Evolutionary conservation across 1,140 invertebrate genomes (phyloP), one percentile per base, ranked within the genome.

Genomic region (Drosophila ohnishii): DNA sequence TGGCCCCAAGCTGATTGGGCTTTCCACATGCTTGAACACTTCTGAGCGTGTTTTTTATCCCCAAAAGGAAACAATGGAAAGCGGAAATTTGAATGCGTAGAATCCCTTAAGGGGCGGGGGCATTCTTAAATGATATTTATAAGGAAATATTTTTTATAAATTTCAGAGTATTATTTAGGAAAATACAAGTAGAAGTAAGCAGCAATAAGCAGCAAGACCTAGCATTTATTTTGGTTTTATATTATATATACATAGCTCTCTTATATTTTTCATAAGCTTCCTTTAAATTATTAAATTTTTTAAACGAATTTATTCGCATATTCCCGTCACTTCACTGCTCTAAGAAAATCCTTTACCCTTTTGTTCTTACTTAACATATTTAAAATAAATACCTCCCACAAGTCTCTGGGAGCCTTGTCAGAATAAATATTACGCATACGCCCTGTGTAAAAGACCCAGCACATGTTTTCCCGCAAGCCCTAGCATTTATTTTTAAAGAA

Each of bases 21-120:
- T 58, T 72, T 72, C 44, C 51, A 59, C 53, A 59, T 72, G 69
- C 40, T 37, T 67, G 39, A 66, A 45, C 39, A 55, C 62, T 45
- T 32, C 35, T 11, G 28, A 22, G 39, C 30, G 13, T 35, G 19
- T n/a, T 37, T 37, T 39, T 42, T 32, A 19, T 34, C 5, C 14
- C 7, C 11, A 5, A 22, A 16, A 64, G 30, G 30, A 60, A 60
- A 60, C 62, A 45, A 47, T 35, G 22, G n/a, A 25, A 37, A 34
- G 5, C 19, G 32, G 22, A 64, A 67, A 51, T 51, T 34, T 51
- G n/a, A 67, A 67, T 64, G 51, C n/a, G 32, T 6, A 13, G 22
- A 65, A 69, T 44, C 37, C 25, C 32, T 51, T 10, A 10, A 6
- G 22, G 30, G 13, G 2, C 5, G 8, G 3, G 30, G 19, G 56